Evolutionary conservation across 37 sponge, comb jelly and placozoan genomes (phyloP).

Genomic region (Ianthella basta): DNA sequence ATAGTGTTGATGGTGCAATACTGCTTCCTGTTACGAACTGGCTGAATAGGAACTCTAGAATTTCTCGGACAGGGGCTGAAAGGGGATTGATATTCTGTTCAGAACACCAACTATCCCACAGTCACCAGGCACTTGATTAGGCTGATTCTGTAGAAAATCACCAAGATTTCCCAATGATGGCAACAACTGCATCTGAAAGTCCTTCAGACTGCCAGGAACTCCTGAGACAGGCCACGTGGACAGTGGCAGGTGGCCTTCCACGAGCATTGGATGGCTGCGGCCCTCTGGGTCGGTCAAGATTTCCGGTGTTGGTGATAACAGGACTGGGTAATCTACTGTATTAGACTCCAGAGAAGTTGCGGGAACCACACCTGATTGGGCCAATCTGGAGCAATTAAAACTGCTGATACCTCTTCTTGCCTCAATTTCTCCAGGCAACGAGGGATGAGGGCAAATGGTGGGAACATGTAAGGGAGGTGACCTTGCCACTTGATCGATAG

Average conservation of each 20-base stretch:
- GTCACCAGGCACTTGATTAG: constrained; percentile 23
- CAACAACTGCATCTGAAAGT: constrained; percentile 34
- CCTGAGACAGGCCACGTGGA: constrained; percentile 52
- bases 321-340: constrained; percentile 28
- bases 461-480: constrained; percentile 25
- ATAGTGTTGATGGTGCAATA: constrained; percentile 42
- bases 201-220: not conserved
- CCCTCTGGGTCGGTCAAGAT: constrained; percentile 23
- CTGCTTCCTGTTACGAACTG: constrained; percentile 34
- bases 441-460: constrained; percentile 26
- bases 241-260: constrained; percentile 35
- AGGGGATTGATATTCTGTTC: constrained; percentile 34
- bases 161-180: constrained; percentile 39
- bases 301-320: constrained; percentile 16
- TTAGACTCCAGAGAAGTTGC: not conserved
- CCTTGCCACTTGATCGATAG: not conserved
- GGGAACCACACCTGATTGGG: constrained; percentile 45
- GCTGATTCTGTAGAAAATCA: constrained; percentile 30
- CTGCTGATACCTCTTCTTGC: not conserved
- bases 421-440: constrained; percentile 7
- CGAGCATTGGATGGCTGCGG: constrained; percentile 27
- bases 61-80: constrained; percentile 36
- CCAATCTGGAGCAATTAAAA: constrained; percentile 28
- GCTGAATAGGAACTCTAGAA: constrained; percentile 37
- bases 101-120: constrained; percentile 34